phyloP scores from a whole-genome alignment of 2,113 vertebrate genomes.

The Glareola pratincola region DNA sequence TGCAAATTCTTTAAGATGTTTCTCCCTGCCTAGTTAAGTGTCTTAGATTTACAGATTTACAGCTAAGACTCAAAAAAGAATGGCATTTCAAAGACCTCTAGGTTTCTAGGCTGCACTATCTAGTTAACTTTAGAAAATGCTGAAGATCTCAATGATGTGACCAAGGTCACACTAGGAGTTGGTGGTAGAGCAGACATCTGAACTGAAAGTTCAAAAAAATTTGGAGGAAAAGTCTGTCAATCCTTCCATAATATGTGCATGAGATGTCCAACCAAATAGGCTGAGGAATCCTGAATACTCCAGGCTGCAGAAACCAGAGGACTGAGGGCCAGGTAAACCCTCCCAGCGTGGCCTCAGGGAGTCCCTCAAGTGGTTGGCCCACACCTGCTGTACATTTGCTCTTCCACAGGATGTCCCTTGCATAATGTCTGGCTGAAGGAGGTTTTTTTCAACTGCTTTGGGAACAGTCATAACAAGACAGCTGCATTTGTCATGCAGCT shows the following conservation, averaged over 20 bases:
- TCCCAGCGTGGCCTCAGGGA: background rate
- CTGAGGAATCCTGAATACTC: background rate
- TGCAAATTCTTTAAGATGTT: background rate
- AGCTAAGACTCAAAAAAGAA: background rate
- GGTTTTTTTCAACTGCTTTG: background rate
- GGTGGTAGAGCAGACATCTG: background rate
- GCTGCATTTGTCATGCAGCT: accelerated
- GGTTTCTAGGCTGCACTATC: background rate
- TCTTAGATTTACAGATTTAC: background rate
- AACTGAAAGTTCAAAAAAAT: background rate
- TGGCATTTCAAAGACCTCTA: background rate
- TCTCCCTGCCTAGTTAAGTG: background rate
- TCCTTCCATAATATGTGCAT: background rate
- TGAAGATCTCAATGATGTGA: background rate
- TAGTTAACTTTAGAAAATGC: background rate
- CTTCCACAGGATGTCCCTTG: background rate
- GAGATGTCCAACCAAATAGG: background rate
- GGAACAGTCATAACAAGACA: background rate
- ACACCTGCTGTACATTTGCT: background rate
- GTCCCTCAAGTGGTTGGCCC: background rate
- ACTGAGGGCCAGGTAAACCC: background rate
- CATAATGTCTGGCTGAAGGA: background rate
- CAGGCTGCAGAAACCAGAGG: background rate
- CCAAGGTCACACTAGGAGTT: background rate
- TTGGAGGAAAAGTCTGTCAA: background rate